Evolutionary conservation across 2,888 invertebrate species (phyloP), one percentile per base, ranked within the genome.

Genomic region (Thyatira batis): DNA sequence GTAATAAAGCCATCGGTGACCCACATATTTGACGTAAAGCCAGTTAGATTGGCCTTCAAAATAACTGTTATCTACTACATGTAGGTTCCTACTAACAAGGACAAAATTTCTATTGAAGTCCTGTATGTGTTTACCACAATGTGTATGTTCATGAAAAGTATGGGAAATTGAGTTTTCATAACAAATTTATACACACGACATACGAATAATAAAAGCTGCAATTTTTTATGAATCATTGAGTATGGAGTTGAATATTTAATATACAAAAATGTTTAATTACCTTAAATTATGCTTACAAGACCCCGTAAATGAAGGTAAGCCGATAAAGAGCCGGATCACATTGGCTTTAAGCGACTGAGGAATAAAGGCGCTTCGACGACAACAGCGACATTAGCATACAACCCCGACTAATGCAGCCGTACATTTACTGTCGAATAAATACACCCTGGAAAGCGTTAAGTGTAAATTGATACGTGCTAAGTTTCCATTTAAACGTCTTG

Each of bases 221-320:
- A 23, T 39, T 39, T 6, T 39, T 39, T 13, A 39, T 13, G 8
- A 11, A 33, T 33, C 13, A 6, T 1, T 11, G 30, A 30, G 10
- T 11, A 11, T 3, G 28, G 4, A 33, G 33, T 33, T 13, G 0
- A 13, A n/a, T 13, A 5, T 13, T 2, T 33, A n/a, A 2, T 13
- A 33, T 17, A 39, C 39, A 39, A 1, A n/a, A 39, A 17, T 8
- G 8, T 8, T 39, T 39, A 39, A 39, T 60, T 61, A 58, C 54
- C 55, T 54, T 55, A 52, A 51, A 60, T 59, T 55, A 62, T 64
- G 57, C 52, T 39, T 13, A 39, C 39, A 61, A 58, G 54, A 39
- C 52, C 51, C 52, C 60, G 64, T 66, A 61, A 67, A 63, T 63
- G 62, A 55, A 57, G 54, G 54, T 67, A 68, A 68, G 65, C 67